phyloP scores from a whole-genome alignment of 2,888 invertebrate species.

The Stomorhina lunata region DNA sequence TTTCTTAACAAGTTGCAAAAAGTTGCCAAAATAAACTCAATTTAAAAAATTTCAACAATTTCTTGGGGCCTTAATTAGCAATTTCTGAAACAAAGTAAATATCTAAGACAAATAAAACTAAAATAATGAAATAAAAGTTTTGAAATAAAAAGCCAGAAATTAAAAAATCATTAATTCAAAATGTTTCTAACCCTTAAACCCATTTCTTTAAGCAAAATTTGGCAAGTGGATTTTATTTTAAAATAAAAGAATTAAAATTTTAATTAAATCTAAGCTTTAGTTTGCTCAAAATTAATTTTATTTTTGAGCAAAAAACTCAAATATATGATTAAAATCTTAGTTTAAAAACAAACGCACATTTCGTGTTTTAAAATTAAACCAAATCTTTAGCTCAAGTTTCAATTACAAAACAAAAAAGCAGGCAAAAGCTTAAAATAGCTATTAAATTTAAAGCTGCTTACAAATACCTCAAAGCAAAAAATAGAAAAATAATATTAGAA shows the following conservation, averaged over 20 bases:
- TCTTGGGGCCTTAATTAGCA: conserved; percentile 42
- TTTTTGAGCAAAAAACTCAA: too few species aligned
- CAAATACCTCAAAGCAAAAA: conserved; percentile 24
- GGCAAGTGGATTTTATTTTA: too few species aligned
- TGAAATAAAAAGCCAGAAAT: not conserved
- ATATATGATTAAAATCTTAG: too few species aligned
- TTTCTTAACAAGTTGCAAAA: conserved; percentile 33
- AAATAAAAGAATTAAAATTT: too few species aligned
- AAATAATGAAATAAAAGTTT: conserved; percentile 20
- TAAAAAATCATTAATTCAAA: not conserved
- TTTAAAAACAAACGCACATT: too few species aligned
- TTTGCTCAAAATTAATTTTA: too few species aligned
- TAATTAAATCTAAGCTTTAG: too few species aligned
- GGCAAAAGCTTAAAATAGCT: conserved; percentile 49
- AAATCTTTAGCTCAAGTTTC: not conserved
- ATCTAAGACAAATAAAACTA: not conserved
- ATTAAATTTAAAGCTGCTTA: conserved; percentile 46
- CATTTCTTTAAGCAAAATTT: not conserved
- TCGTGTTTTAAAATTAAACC: not conserved
- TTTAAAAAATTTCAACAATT: conserved; percentile 60
- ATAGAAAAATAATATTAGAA: conserved; percentile 20
- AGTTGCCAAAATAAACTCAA: conserved; percentile 4
- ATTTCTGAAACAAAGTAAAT: conserved; percentile 9
- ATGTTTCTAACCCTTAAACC: conserved; percentile 32
- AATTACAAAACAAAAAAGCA: conserved; percentile 35